Evolutionary conservation across 92 coral and sea anemone genomes (phyloP), one percentile per base, ranked within the genome.

Genomic region (Bergia puertoricense): DNA sequence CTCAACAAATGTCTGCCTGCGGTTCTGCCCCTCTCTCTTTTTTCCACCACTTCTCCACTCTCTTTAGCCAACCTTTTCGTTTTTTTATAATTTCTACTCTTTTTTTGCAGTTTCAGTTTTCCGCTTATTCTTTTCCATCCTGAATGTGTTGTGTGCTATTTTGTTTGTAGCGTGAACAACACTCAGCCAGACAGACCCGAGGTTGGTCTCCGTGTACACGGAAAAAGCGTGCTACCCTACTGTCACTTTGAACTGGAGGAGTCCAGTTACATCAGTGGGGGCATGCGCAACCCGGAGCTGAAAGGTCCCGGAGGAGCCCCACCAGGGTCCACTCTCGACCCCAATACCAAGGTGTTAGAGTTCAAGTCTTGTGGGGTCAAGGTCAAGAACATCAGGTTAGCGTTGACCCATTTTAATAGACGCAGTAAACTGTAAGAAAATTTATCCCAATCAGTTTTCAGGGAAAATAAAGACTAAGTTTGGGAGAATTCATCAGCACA

Each of bases 281-380:
- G 99, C 45, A 90, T 96, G 42, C 93, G 99, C 84, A 97, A 97
- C 76, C 99, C 99, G 11, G 99, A 97, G 87, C 92, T 97, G 41
- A 92, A 88, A 59, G 99, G 99, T 44, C 97, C 99, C 6, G 93
- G 96, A 54, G 99, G 99, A 57, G 99, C 98, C 46, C 97, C 99
- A 74, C 99, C 99, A 3, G 99, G 99, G 1, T 95, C 99, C 22
- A 97, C 95, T 48, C 96, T 97, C n/a, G 96, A 93, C 85, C 99
- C 96, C 45, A 95, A 89, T 40, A 97, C 99, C 15, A 97, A 93
- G 76, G 99, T 97, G 74, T 89, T 97, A 54, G 99, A 97, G 92
- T 97, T 97, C 91, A 94, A 97, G 86, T 97, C 99, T 20, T 95
- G 99, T 66, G 99, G 99, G 20, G 92, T 97, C 68, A 95, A 95